Evolutionary conservation across 2,797 vertebrate species (phyloP), one percentile per base, ranked within the genome.

Genomic region (Parauchenoglanis punctatus): DNA sequence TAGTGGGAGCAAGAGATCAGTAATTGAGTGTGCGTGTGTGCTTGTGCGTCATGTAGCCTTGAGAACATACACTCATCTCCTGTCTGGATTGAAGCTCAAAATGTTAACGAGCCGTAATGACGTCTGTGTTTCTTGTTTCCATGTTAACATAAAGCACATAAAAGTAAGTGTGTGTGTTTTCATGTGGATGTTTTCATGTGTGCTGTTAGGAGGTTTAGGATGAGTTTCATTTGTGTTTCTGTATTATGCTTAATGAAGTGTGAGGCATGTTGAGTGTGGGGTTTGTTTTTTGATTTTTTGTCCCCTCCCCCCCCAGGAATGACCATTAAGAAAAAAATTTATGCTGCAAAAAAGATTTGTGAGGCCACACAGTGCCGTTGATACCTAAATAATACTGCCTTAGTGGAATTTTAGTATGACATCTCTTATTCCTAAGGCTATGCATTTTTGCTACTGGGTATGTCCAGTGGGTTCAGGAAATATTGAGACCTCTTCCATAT

Each of bases 41-140:
- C 25, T 54, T 44, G 18, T 8, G 59, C 8, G 40, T 73, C 40
- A 73, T 25, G 44, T 49, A 25, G 44, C 72, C 25, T 44, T 46
- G 44, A 35, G 1, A 73, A 49, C 40, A n/a, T 46, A 4, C 11
- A 23, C 23, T 73, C 23, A 49, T 25, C 72, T 46, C 23, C 23
- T 73, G 72, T 44, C 72, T 73, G 72, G 72, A 23, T 73, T 44
- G 70, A 25, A 73, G 44, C 84, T 84, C 72, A 81, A 85, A 89
- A 89, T 88, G 89, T 89, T 90, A 89, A 91, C 18, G 75, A 90
- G 86, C 76, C 44, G n/a, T 78, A 72, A 13, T 90, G 89, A 89
- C 84, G 83, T 86, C 86, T 44, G 85, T 73, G 70, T 73, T 73
- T 72, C 18, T 73, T 44, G 23, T 73, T 73, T 73, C 44, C 70